Evolutionary conservation across 2,113 vertebrate species (phyloP).

Genomic region (Patagioenas fasciata): DNA sequence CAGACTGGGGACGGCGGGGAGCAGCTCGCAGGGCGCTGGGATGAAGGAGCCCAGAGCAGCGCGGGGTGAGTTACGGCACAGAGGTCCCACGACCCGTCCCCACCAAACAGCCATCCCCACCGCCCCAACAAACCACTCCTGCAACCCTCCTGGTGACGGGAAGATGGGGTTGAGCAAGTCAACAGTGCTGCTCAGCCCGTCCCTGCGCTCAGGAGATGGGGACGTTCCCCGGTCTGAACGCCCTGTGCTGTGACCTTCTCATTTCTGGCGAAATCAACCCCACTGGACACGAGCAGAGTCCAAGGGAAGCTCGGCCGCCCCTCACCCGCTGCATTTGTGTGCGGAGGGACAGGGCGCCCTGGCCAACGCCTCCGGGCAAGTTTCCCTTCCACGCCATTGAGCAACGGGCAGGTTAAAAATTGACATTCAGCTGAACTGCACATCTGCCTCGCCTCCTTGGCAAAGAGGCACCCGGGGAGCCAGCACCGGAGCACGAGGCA

Average conservation of each 20-base stretch:
- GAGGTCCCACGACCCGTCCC: too few species aligned
- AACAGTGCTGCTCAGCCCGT: not conserved
- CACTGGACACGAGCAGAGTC: not conserved
- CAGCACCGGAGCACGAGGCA: not conserved
- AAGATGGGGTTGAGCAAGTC: not conserved
- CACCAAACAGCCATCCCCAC: not conserved
- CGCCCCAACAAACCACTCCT: not conserved
- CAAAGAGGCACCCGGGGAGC: not conserved
- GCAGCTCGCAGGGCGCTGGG: not conserved
- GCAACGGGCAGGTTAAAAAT: slow-evolving; percentile 25
- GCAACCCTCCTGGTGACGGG: not conserved
- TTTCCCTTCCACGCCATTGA: not conserved
- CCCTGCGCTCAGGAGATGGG: not conserved
- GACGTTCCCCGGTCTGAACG: not conserved
- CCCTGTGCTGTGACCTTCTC: not conserved
- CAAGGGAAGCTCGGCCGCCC: not conserved
- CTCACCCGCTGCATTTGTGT: not conserved
- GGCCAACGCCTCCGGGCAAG: not conserved
- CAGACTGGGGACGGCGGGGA: not conserved
- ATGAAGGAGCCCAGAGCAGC: not conserved
- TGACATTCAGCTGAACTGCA: not conserved
- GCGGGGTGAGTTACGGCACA: not conserved
- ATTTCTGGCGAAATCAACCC: not conserved
- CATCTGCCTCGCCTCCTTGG: not conserved
- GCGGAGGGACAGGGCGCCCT: not conserved